Percentiles rank a stretch among this genome's conserved stretches.
These are phyloP conservation scores for Stegastes partitus DNA, from an alignment of 2,113 vertebrate genomes.

Conservation along the genomic window DNA sequence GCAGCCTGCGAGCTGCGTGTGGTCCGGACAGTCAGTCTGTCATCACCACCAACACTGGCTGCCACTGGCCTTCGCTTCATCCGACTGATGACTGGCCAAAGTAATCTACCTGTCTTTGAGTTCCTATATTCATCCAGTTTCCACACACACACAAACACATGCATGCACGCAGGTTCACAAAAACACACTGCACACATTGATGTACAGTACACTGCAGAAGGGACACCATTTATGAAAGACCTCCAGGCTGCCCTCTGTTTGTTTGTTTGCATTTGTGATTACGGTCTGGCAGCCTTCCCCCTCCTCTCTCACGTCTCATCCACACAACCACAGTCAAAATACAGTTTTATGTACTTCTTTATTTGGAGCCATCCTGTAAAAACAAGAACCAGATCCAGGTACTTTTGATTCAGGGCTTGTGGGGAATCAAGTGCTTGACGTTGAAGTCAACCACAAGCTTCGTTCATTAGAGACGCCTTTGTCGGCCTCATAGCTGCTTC, in stretches of 20 bases:
- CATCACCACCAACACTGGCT: constrained; percentile 55
- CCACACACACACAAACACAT: constrained; percentile 27
- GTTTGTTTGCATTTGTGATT: constrained; percentile 82
- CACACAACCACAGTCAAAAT: constrained; percentile 59
- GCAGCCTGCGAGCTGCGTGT: constrained; percentile 61
- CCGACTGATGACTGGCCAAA: constrained; percentile 75
- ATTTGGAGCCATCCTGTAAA: constrained; percentile 65
- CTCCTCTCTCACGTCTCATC: constrained; percentile 69
- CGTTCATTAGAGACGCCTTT: constrained; percentile 47
- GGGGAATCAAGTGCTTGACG: constrained; percentile 40
- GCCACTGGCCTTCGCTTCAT: constrained; percentile 34
- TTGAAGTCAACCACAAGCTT: constrained; percentile 10
- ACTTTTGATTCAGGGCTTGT: constrained; percentile 52
- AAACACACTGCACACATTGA: constrained; percentile 78
- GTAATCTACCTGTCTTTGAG: constrained; percentile 73
- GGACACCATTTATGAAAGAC: constrained; percentile 76
- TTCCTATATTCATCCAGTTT: constrained; percentile 43
- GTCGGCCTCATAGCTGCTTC: constrained; percentile 30
- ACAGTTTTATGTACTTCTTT: constrained; percentile 66
- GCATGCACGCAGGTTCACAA: constrained; percentile 6
- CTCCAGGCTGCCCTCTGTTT: constrained; percentile 71
- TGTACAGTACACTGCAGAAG: constrained; percentile 68
- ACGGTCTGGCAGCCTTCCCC: constrained; percentile 69
- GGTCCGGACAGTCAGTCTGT: constrained; percentile 63
- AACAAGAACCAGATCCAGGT: constrained; percentile 61